Conservation (phyloP, 2,888 invertebrate genomes). For the Leucophenga maculata region DNA sequence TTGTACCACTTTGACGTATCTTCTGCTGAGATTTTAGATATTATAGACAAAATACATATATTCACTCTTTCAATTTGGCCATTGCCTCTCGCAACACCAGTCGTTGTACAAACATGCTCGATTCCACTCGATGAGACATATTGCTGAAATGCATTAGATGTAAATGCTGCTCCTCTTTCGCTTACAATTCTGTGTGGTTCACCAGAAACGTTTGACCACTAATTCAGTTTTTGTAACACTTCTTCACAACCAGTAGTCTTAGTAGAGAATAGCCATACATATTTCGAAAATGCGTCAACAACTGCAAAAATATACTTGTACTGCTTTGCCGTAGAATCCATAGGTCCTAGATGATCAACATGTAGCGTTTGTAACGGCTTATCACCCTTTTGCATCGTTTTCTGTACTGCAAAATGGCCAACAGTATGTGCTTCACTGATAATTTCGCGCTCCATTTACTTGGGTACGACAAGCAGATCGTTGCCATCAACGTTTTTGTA, state of each 20-base stretch:
- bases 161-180: slow-evolving; percentile 25
- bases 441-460: too few species aligned
- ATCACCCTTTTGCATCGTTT: too few species aligned
- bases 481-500: too few species aligned
- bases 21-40: neutral
- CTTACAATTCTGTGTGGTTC: slow-evolving; percentile 8
- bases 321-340: too few species aligned
- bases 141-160: slow-evolving; percentile 13
- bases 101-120: slow-evolving; percentile 28
- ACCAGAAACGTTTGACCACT: slow-evolving; percentile 20
- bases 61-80: slow-evolving; percentile 24
- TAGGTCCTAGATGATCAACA: too few species aligned
- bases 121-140: neutral
- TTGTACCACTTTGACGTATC: slow-evolving; percentile 17
- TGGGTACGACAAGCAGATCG: too few species aligned
- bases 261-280: neutral
- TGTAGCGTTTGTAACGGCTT: too few species aligned
- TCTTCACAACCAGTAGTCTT: neutral
- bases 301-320: too few species aligned
- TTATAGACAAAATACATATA: slow-evolving; percentile 23
- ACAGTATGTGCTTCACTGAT: too few species aligned
- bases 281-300: too few species aligned
- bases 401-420: too few species aligned
- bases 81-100: slow-evolving; percentile 23
- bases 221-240: neutral